phyloP scores from a whole-genome alignment of 2,888 invertebrate genomes.

The Nymphalis urticae region DNA sequence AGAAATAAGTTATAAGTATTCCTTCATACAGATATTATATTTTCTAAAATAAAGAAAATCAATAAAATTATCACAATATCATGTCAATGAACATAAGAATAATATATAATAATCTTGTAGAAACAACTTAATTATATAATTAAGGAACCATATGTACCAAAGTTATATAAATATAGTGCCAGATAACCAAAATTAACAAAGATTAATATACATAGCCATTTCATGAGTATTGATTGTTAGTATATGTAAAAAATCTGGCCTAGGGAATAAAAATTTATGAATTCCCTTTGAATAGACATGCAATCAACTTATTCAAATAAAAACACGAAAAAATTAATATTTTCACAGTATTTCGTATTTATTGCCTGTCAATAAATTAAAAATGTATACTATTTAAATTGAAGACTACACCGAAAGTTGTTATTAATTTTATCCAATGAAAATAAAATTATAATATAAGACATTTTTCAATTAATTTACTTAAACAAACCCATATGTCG shows the following conservation, averaged over 20 bases:
- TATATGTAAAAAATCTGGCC: background rate
- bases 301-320: no score
- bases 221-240: background rate
- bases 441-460: background rate
- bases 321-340: no score
- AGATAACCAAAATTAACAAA: background rate
- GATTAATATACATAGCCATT: slow-evolving; percentile 1
- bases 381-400: no score
- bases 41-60: background rate
- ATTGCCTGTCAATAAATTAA: no score
- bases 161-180: background rate
- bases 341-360: no score
- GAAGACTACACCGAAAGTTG: background rate
- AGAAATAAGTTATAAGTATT: slow-evolving; percentile 4
- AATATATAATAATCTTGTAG: background rate
- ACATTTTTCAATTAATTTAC: background rate
- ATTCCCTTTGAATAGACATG: background rate
- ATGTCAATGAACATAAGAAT: background rate
- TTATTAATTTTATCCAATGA: background rate
- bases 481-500: no score
- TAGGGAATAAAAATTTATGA: background rate
- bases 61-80: background rate
- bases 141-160: background rate
- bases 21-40: background rate
- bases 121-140: slow-evolving; percentile 1